Evolutionary conservation across 1,140 invertebrate species (phyloP), one percentile per base, ranked within the genome.

Genomic region (Procambarus virginalis): DNA sequence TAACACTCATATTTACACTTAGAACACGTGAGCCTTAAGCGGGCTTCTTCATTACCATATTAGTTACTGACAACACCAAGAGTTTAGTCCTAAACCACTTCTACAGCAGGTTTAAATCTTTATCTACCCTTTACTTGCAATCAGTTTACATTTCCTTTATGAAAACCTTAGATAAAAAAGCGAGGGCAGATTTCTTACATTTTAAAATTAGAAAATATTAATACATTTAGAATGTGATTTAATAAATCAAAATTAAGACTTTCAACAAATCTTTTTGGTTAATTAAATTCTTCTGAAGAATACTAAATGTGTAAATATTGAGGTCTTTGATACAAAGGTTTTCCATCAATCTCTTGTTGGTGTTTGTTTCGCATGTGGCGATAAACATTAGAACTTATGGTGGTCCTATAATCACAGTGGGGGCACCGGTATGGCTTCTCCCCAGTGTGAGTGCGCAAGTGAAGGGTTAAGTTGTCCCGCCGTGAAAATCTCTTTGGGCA

Each of bases 371-470:
- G 89, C 77, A 90, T 86, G 77, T 90, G 89, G 46, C 89, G 82
- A 76, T 90, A 90, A 49, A 90, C 84, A 34, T 90, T 90, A 22
- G 89, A 90, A 90, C 89, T 90, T 80, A 86, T 90, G 60, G 89
- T 85, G 60, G 89, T 90, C 83, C 89, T 79, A 90, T 90, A 90
- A 60, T 90, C 68, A 90, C 96, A 97, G 93, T 95, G 96, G 93
- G 96, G 95, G 92, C 96, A 97, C 20, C 95, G 95, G 92, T 96
- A 96, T 2, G 97, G 97, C 95, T 97, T 93, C 96, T 98, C 98
- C 90, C 98, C 97, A 58, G 98, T 99, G 94, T 99, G 98, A 2
- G 95, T 91, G 20, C 96, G 94, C 91, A 95, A 93, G 93, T 97
- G 96, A 92, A 96, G 96, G 91, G 95, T 95, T 45, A 96, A 94